Evolutionary conservation across 1,140 invertebrate genomes (phyloP).

Genomic region (Drosophila azteca): DNA sequence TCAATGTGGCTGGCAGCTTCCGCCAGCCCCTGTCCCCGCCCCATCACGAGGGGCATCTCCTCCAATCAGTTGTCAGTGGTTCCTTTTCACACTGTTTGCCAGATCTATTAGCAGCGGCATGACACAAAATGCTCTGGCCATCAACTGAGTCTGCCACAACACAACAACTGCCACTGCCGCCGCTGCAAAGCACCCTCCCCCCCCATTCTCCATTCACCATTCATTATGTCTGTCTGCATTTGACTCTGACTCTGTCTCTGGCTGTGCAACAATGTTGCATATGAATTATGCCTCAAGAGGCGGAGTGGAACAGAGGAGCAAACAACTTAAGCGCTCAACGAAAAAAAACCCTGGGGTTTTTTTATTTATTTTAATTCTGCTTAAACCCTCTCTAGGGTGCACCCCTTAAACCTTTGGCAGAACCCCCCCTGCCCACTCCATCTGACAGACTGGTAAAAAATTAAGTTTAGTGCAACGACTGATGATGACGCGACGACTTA

Average conservation of each 20-base stretch:
- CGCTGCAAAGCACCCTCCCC: no score
- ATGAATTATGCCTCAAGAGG: constrained; percentile 71
- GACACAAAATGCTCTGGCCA: constrained; percentile 52
- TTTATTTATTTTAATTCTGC: constrained; percentile 77
- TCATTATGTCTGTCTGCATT: constrained; percentile 67
- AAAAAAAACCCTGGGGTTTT: constrained; percentile 64
- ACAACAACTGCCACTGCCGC: no score
- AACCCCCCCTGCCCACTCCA: neutral
- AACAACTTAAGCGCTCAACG: constrained; percentile 76
- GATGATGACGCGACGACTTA: constrained; percentile 43
- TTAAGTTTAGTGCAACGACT: constrained; percentile 34
- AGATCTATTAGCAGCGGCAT: constrained; percentile 71
- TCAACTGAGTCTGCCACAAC: constrained; percentile 21
- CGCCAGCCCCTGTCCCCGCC: constrained; percentile 3
- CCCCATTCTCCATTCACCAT: neutral
- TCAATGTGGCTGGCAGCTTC: constrained; percentile 25
- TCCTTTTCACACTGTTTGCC: constrained; percentile 64
- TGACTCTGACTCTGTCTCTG: constrained; percentile 1
- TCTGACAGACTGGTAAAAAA: constrained; percentile 1
- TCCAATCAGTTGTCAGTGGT: constrained; percentile 27
- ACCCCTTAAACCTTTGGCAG: constrained; percentile 1
- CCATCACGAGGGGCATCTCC: constrained; percentile 2
- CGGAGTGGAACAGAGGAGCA: constrained; percentile 58
- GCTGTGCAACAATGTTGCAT: constrained; percentile 69
- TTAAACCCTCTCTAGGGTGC: constrained; percentile 18